Percentiles rank a stretch among this genome's conserved stretches.
These are phyloP conservation scores for Leucoma salicis DNA, from an alignment of 2,888 invertebrate genomes.

Conservation along the genomic window DNA sequence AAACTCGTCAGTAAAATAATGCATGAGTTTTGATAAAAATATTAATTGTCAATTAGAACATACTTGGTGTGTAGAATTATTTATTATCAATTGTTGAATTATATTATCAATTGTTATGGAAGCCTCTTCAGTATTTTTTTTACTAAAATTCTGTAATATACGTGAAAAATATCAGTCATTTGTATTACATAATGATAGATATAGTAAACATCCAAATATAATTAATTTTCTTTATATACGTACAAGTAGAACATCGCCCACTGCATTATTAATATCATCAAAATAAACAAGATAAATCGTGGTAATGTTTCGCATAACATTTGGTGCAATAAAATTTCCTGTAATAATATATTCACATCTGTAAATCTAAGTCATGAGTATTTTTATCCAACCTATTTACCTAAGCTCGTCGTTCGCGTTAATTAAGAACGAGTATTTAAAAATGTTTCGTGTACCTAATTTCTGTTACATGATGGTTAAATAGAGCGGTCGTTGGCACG, in stretches of 20 bases:
- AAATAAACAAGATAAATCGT: conserved; percentile 23
- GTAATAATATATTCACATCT: conserved; percentile 18
- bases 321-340: conserved; percentile 17
- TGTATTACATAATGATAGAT: too few relatives aligned
- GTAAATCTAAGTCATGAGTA: conserved; percentile 33
- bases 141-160: too few relatives aligned
- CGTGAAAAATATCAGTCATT: too few relatives aligned
- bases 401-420: conserved; percentile 37
- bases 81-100: too few relatives aligned
- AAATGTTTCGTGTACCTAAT: conserved; percentile 47
- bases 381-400: conserved; percentile 50
- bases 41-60: too few relatives aligned
- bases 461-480: conserved; percentile 38
- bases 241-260: not conserved
- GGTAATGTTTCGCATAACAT: conserved; percentile 15
- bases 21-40: too few relatives aligned
- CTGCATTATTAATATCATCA: conserved; percentile 12
- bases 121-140: too few relatives aligned
- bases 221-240: too few relatives aligned
- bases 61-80: too few relatives aligned
- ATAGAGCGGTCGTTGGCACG: conserved; percentile 53
- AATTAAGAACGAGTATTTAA: conserved; percentile 49
- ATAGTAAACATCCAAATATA: too few relatives aligned
- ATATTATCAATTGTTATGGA: too few relatives aligned
- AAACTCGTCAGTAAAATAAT: too few relatives aligned